phyloP scores from a whole-genome alignment of 2,113 vertebrate species.

The Rhineura floridana region DNA sequence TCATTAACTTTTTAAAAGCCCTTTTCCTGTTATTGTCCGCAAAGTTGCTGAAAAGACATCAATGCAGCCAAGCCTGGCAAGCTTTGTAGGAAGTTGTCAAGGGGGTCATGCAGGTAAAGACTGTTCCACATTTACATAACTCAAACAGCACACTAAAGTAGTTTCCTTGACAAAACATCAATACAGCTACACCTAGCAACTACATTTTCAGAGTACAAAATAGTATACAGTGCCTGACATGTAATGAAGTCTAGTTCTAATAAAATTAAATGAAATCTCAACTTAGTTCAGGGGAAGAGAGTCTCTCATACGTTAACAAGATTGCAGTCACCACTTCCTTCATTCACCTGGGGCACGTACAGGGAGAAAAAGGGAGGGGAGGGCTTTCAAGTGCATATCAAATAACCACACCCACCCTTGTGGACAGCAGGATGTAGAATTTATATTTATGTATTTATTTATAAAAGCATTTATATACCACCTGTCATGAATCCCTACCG shows the following conservation, averaged over 20 bases:
- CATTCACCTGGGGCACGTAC: no score
- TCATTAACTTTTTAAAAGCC: slow-evolving; percentile 59
- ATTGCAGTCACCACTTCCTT: no score
- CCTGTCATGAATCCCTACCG: no score
- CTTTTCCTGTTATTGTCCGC: slow-evolving; percentile 43
- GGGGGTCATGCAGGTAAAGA: slow-evolving; percentile 22
- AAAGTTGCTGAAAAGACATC: neutral
- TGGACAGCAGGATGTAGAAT: no score
- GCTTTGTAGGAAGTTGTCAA: slow-evolving; percentile 29
- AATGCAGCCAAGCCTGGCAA: neutral
- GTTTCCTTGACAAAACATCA: slow-evolving; percentile 37
- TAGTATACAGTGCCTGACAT: neutral
- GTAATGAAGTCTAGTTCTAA: neutral
- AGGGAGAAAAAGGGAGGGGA: no score
- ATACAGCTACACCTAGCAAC: slow-evolving; percentile 15
- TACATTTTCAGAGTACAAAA: slow-evolving; percentile 7
- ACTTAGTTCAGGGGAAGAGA: neutral
- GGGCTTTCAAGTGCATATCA: no score
- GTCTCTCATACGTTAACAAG: no score
- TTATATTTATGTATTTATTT: no score
- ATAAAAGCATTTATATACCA: no score
- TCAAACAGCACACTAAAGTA: fast-evolving
- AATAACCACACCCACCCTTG: no score
- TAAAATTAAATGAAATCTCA: neutral
- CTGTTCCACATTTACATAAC: neutral